Base-by-base conservation (phyloP, 2,113 vertebrate species). In the Stegostoma tigrinum region DNA sequence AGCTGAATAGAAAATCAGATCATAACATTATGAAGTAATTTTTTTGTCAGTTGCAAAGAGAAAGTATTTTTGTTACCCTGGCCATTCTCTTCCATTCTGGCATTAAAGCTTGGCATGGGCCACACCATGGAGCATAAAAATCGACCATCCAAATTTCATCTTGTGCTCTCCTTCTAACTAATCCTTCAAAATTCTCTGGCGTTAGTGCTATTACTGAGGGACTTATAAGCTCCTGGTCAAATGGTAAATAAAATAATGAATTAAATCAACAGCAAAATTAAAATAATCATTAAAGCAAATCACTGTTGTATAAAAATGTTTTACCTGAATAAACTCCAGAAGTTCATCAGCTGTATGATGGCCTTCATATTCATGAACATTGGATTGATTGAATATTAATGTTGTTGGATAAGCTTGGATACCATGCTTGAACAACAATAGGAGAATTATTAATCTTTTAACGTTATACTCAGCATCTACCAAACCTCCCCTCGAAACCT, bases 11-110 rank as follows among this genome's bases (percentile, higher is more conserved):
- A 91, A 91, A 64, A 91, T 64, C 30, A 91, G 89, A 34, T 66
- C 34, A 8, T 30, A 91, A 66, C 34, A n/a, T 19, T 38, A 52
- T 91, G 5, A 34, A 7, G 61, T 91, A n/a, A 64, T 34, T 15
- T 34, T 64, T 78, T 75, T 27, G 42, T 10, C 66, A 64, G 61
- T 21, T 94, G 42, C 78, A n/a, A 38, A 86, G 5, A 27, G 55
- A 91, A 34, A 42, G 45, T 55, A 21, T 42, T 70, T 95, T 86
- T 72, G 21, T 61, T 98, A 99, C 99, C 98, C 99, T 97, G 85
- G 99, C 99, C 98, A 99, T 99, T 96, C 98, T 98, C 96, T 99
- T 99, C 99, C 99, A 99, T 96, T 99, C 99, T 10, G 99, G 99
- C 97, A 99, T 97, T 96, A 99, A 97, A 70, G 98, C 98, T 96